These are phyloP conservation scores for Heliconius hermathena DNA, from an alignment of 1,140 invertebrate species.

Conservation along the genomic window DNA sequence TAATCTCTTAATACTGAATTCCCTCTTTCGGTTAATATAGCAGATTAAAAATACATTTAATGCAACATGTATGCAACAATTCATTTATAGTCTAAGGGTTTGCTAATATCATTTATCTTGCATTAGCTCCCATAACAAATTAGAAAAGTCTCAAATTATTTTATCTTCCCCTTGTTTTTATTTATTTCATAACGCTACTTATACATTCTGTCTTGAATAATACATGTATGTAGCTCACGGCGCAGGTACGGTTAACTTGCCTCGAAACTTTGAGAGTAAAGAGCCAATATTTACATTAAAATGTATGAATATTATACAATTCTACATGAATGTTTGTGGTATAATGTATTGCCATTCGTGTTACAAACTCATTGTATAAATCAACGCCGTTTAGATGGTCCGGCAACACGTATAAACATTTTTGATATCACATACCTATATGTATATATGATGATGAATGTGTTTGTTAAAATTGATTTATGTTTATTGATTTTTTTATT, in stretches of 20 bases:
- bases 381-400: too few relatives aligned
- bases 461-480: too few relatives aligned
- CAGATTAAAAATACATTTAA: too few relatives aligned
- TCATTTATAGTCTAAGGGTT: too few relatives aligned
- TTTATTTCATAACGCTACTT: constrained; percentile 15
- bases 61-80: too few relatives aligned
- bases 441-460: too few relatives aligned
- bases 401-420: not conserved
- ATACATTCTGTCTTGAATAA: constrained; percentile 20
- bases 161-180: constrained; percentile 4
- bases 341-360: not conserved
- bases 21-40: too few relatives aligned
- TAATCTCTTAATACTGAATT: too few relatives aligned
- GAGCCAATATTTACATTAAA: constrained; percentile 13
- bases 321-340: not conserved
- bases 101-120: not conserved
- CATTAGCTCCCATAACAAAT: not conserved
- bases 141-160: not conserved
- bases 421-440: not conserved
- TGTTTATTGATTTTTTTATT: too few relatives aligned
- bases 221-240: not conserved
- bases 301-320: not conserved
- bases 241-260: not conserved
- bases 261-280: constrained; percentile 12
- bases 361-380: not conserved